These are phyloP conservation scores for Barnardius zonarius DNA, from an alignment of 2,113 vertebrate genomes.

Conservation along the genomic window DNA sequence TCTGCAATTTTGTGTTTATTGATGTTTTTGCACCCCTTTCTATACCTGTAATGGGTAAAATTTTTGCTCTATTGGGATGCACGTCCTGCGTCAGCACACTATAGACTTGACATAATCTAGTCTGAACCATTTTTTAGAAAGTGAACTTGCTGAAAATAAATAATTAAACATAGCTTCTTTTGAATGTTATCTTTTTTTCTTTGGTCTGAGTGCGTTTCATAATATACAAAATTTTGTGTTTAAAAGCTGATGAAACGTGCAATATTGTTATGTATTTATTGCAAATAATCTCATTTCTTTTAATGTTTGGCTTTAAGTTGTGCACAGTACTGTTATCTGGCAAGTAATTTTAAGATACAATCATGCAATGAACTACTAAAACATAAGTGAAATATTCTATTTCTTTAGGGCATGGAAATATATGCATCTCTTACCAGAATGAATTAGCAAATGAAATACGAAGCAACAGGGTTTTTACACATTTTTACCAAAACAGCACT, in stretches of 20 bases:
- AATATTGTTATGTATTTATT: background rate
- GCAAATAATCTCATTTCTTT: background rate
- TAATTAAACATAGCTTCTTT: background rate
- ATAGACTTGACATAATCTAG: background rate
- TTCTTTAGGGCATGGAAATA: background rate
- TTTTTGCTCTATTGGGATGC: background rate
- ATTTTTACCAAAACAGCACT: background rate
- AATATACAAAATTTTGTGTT: background rate
- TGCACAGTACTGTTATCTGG: background rate
- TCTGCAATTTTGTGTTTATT: background rate
- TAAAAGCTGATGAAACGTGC: background rate
- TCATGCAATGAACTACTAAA: background rate
- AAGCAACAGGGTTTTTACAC: background rate
- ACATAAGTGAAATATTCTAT: background rate
- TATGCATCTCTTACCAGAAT: background rate
- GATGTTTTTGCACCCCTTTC: background rate
- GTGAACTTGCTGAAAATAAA: background rate
- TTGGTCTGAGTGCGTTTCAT: background rate
- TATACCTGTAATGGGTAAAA: background rate
- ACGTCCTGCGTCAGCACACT: background rate
- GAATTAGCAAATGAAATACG: background rate
- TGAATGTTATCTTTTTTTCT: background rate
- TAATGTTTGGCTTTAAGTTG: background rate
- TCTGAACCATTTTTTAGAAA: background rate
- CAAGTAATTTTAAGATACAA: background rate